Percentiles rank a stretch among this genome's conserved stretches.
Conservation (phyloP, 2,113 vertebrate species). For the Micromys minutus region DNA sequence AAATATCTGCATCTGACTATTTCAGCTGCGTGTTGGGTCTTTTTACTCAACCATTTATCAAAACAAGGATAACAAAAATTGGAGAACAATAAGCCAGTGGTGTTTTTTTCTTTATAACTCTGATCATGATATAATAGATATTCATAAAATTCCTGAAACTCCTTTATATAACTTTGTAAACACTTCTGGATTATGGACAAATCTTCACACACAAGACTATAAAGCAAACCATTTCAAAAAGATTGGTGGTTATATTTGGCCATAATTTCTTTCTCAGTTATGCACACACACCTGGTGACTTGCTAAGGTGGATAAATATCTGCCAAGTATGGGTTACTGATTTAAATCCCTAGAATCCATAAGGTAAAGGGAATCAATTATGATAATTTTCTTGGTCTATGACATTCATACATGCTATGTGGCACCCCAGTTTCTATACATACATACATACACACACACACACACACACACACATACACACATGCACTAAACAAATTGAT, state of each 20-base stretch:
- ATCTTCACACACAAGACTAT: not conserved
- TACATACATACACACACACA: not conserved
- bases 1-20: too few relatives aligned
- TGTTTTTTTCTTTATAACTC: not conserved
- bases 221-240: not conserved
- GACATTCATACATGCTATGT: not conserved
- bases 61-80: not conserved
- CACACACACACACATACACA: not conserved
- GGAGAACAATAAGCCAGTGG: too few relatives aligned
- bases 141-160: not conserved
- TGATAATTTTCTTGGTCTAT: not conserved
- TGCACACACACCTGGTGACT: not conserved
- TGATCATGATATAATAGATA: not conserved
- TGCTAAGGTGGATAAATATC: too few relatives aligned
- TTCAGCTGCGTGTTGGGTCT: too few relatives aligned
- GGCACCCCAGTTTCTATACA: not conserved
- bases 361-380: not conserved
- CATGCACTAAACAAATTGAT: too few relatives aligned
- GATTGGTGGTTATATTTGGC: not conserved
- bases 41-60: too few relatives aligned
- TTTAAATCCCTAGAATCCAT: not conserved
- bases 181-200: not conserved
- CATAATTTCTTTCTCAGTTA: not conserved
- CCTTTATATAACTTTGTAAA: not conserved
- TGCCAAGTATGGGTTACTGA: not conserved